A percentile compares a stretch with the other conserved stretches of the same genome.
Evolutionary conservation across 2,113 vertebrate genomes (phyloP).

Genomic region (Pterocles orientalis): DNA sequence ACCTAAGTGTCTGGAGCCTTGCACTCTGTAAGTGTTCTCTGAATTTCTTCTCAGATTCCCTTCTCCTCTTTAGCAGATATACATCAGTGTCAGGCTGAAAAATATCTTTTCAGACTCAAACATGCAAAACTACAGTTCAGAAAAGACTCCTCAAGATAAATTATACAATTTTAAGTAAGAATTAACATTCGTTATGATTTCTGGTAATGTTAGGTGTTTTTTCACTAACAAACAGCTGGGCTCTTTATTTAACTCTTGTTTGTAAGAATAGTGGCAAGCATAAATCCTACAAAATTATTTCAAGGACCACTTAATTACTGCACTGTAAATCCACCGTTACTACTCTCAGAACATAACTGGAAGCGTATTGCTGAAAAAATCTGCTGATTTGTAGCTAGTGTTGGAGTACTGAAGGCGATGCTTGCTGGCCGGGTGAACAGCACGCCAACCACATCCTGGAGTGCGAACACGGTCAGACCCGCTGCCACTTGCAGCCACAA

Average conservation of each 20-base stretch:
- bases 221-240: neutral
- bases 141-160: neutral
- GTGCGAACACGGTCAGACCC: neutral
- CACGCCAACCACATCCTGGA: neutral
- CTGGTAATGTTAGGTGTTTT: neutral
- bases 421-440: neutral
- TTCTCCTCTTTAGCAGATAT: neutral
- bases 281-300: neutral
- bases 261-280: neutral
- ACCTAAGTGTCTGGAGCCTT: neutral
- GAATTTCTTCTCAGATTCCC: neutral
- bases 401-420: neutral
- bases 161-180: neutral
- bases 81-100: neutral
- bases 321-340: neutral
- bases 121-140: neutral
- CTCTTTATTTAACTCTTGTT: neutral
- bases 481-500: neutral
- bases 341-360: neutral
- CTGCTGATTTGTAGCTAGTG: neutral
- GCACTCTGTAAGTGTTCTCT: neutral
- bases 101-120: neutral
- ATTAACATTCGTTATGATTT: neutral
- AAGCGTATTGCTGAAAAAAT: neutral
- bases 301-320: neutral